Evolutionary conservation across 2,888 invertebrate genomes (phyloP), one percentile per base, ranked within the genome.

Genomic region (Dorcus hopei): DNA sequence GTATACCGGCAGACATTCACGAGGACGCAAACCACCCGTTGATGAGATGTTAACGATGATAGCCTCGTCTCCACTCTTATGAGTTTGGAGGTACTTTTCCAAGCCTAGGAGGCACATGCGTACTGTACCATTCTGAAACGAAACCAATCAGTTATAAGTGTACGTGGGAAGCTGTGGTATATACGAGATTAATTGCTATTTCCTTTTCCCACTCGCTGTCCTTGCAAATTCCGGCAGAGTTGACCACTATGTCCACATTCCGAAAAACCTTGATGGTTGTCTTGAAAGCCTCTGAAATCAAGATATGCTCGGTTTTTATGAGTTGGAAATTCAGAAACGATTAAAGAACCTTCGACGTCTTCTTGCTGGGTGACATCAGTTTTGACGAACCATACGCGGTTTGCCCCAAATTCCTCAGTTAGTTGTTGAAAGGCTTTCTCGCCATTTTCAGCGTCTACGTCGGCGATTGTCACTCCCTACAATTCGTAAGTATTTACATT

Each of bases 331-430:
- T 33, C 26, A 4, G 7, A 33, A 9, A 57, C 11, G 16, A 6
- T 45, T 9, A n/a, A 39, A 7, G 40, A 62, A 65, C 66, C 63
- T 57, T 67, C 65, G n/a, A 68, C 42, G 5, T 61, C 45, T 53
- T 62, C 60, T 47, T 59, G 57, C 6, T 61, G 59, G 11, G 88
- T 87, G 63, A 89, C 88, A 71, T 90, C 89, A 66, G 88, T 88
- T 63, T 86, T 85, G 65, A 87, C 86, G 71, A 87, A 89, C 57
- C 89, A 75, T 1, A 87, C 85, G 64, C 83, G 85, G 69, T 87
- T 86, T 62, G 87, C 82, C 16, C 89, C 89, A 70, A 85, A 87
- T 70, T 86, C 84, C 19, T 82, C 80, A 9, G 83, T 81, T 11
- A 89, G 77, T 59, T 83, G 82, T 60, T 85, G 84, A 2, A 83